A percentile compares a stretch with the other conserved stretches of the same genome.
Conservation (phyloP, 1,140 invertebrate genomes). For the Eurosta solidaginis region DNA sequence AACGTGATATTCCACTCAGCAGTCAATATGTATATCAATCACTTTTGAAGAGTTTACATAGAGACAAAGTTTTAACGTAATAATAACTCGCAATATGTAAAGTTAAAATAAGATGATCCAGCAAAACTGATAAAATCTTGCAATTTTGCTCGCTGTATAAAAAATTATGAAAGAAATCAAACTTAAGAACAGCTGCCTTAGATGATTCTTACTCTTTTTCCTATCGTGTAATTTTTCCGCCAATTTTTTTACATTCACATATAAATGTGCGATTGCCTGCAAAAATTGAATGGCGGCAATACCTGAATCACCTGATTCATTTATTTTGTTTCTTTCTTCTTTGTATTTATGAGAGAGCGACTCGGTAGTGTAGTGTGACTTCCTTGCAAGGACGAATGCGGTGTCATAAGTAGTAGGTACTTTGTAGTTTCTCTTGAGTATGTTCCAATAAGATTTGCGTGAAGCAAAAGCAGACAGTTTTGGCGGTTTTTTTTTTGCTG, state of each 20-base stretch:
- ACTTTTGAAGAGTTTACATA: too few relatives aligned
- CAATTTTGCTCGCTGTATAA: too few relatives aligned
- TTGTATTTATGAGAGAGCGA: too few relatives aligned
- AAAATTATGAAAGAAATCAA: too few relatives aligned
- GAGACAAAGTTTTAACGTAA: too few relatives aligned
- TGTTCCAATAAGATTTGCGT: not conserved
- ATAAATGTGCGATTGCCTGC: not conserved
- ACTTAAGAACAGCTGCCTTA: too few relatives aligned
- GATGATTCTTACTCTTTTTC: too few relatives aligned
- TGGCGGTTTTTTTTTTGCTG: not conserved
- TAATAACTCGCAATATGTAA: too few relatives aligned
- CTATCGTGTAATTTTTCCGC: not conserved
- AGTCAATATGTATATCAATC: too few relatives aligned
- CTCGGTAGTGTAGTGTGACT: not conserved
- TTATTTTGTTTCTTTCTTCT: not conserved
- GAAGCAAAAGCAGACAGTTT: not conserved
- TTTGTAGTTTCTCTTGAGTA: not conserved
- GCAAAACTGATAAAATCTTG: too few relatives aligned
- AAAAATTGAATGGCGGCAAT: not conserved
- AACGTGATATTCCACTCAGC: too few relatives aligned
- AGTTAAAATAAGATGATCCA: too few relatives aligned
- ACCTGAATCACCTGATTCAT: not conserved
- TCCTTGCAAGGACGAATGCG: constrained; percentile 13
- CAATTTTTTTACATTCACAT: not conserved
- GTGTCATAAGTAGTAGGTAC: not conserved